phyloP scores from a whole-genome alignment of 2,888 invertebrate genomes.

The Diarsia mendica region DNA sequence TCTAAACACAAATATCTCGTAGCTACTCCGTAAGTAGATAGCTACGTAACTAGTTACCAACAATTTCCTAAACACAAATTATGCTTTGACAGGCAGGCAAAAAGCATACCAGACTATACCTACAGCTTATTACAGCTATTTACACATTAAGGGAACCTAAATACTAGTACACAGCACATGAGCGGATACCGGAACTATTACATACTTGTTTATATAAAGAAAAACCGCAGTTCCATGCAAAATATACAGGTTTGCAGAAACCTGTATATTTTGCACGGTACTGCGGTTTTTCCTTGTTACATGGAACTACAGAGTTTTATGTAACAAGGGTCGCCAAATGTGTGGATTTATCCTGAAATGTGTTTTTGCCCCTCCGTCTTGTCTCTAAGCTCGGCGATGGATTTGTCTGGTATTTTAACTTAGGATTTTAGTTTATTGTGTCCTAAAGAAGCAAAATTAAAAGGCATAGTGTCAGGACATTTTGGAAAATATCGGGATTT shows the following conservation, averaged over 20 bases:
- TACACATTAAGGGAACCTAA: constrained; percentile 27
- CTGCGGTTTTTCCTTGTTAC: too few relatives aligned
- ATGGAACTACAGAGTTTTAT: constrained; percentile 19
- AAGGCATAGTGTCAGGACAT: not conserved
- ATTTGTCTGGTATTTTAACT: not conserved
- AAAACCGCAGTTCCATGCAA: constrained; percentile 54
- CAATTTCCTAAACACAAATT: constrained; percentile 7
- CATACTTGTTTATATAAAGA: constrained; percentile 38
- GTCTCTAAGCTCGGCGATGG: not conserved
- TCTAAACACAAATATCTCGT: too few relatives aligned
- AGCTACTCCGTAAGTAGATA: too few relatives aligned
- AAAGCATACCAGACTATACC: constrained; percentile 38
- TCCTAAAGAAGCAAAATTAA: not conserved
- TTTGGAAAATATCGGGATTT: not conserved
- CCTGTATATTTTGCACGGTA: too few relatives aligned
- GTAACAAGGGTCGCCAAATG: not conserved
- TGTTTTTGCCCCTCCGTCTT: not conserved
- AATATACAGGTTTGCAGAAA: constrained; percentile 49
- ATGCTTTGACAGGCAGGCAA: constrained; percentile 18
- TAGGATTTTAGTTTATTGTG: not conserved
- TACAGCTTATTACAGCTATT: constrained; percentile 25
- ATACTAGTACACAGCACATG: constrained; percentile 11
- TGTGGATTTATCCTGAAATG: not conserved
- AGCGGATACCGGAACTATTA: constrained; percentile 48
- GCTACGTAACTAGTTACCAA: too few relatives aligned